Percentiles rank a stretch among this genome's conserved stretches.
Conservation (phyloP, 2,888 invertebrate species). For the Caenorhabditis sp. region DNA sequence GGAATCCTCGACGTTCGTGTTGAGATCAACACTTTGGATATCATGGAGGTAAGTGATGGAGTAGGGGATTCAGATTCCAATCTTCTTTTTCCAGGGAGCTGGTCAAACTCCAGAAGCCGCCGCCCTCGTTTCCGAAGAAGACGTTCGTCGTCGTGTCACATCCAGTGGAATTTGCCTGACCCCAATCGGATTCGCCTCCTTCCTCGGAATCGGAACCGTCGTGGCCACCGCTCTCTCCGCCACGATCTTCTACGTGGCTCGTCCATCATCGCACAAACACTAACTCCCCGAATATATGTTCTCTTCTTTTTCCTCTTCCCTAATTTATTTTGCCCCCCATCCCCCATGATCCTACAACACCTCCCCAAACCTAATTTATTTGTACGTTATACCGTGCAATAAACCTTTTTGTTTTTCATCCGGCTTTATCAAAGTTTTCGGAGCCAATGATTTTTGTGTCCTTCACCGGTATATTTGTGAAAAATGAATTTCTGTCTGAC, state of each 20-base stretch:
- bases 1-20: slow-evolving; percentile 75
- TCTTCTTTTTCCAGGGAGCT: slow-evolving; percentile 48
- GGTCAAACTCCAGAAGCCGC: slow-evolving; percentile 60
- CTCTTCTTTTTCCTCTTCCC: slow-evolving; percentile 19
- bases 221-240: slow-evolving; percentile 72
- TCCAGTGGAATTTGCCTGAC: slow-evolving; percentile 68
- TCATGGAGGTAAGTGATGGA: slow-evolving; percentile 65
- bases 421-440: slow-evolving; percentile 27
- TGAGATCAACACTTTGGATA: slow-evolving; percentile 75
- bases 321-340: slow-evolving; percentile 64
- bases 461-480: slow-evolving; percentile 53
- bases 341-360: slow-evolving; percentile 12
- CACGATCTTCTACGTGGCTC: slow-evolving; percentile 70
- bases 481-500: slow-evolving; percentile 48
- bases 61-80: not conserved
- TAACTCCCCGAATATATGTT: slow-evolving; percentile 30
- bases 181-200: slow-evolving; percentile 71
- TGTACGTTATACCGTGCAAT: slow-evolving; percentile 62
- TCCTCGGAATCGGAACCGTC: slow-evolving; percentile 71
- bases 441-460: slow-evolving; percentile 45
- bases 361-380: slow-evolving; percentile 48
- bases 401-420: slow-evolving; percentile 51
- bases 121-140: slow-evolving; percentile 58
- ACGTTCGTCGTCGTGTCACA: slow-evolving; percentile 42
- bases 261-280: slow-evolving; percentile 67